Conservation (phyloP, 2,797 vertebrate species). For the Columba guinea region DNA sequence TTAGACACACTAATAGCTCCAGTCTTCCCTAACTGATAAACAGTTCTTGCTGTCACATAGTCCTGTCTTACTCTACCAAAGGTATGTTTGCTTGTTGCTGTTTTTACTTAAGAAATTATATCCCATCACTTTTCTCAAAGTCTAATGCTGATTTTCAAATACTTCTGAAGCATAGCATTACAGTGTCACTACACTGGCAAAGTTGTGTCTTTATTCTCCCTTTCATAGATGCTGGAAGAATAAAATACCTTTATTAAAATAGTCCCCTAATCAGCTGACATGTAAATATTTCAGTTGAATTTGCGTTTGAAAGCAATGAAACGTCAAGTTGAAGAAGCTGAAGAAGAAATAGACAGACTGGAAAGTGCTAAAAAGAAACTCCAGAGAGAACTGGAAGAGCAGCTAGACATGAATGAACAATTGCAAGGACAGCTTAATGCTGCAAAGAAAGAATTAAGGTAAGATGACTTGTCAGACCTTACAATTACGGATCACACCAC, state of each 20-base stretch:
- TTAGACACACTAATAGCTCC: background rate
- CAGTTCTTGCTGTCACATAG: background rate
- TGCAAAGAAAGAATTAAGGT: conserved; percentile 90
- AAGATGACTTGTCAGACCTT: background rate
- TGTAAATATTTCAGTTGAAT: conserved; percentile 83
- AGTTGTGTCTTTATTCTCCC: conserved; percentile 53
- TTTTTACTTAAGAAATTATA: background rate
- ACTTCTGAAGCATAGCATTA: conserved; percentile 3
- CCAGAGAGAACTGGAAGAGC: conserved; percentile 95
- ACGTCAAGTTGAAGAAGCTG: conserved; percentile 93
- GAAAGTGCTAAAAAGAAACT: conserved; percentile 95
- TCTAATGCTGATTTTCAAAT: background rate
- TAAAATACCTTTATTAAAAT: conserved; percentile 35
- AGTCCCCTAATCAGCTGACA: conserved; percentile 39
- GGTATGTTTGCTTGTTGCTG: background rate
- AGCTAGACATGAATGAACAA: conserved; percentile 90
- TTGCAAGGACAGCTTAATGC: conserved; percentile 90
- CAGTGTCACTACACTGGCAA: conserved; percentile 45
- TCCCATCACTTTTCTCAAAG: background rate
- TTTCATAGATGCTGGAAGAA: conserved; percentile 47
- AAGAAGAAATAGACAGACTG: conserved; percentile 95
- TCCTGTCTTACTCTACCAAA: background rate
- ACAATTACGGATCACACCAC: background rate
- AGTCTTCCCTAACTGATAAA: background rate
- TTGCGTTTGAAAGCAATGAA: conserved; percentile 95